Evolutionary conservation across 64 coral and sea anemone species (phyloP).

Genomic region (Trachythela sp.): DNA sequence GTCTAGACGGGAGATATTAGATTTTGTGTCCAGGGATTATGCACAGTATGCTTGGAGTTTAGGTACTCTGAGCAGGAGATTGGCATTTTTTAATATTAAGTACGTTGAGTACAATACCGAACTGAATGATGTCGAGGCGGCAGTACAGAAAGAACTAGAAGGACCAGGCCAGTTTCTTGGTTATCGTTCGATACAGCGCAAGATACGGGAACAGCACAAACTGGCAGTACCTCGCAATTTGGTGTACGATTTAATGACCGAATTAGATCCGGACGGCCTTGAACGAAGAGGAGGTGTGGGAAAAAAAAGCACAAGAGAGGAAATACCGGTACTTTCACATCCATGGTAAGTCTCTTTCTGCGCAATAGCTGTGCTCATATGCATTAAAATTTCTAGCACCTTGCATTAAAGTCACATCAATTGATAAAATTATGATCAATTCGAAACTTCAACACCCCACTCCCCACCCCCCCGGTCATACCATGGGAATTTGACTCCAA

Average conservation of each 20-base stretch:
- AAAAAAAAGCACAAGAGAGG: not conserved
- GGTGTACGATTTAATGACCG: slow-evolving; percentile 3
- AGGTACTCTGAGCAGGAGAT: not conserved
- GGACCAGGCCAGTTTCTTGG: not conserved
- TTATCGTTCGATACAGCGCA: not conserved
- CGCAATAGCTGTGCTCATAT: not conserved
- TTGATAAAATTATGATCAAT: not conserved
- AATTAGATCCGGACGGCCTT: not conserved
- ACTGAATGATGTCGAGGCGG: not conserved
- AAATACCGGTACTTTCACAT: not conserved
- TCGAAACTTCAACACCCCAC: too few species aligned
- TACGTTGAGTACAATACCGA: not conserved
- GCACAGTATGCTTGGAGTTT: not conserved
- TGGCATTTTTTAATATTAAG: slow-evolving; percentile 8
- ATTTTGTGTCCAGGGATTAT: not conserved
- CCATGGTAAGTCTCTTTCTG: not conserved
- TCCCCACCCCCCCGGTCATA: too few species aligned
- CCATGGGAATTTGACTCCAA: too few species aligned
- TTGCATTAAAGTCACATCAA: not conserved
- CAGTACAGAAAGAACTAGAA: not conserved
- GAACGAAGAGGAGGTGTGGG: not conserved
- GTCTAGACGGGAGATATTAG: not conserved
- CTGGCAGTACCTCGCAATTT: not conserved
- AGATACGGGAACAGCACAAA: not conserved
- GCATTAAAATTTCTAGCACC: not conserved